Percentiles rank a stretch among this genome's conserved stretches.
These are phyloP conservation scores for Pedetes capensis DNA, from an alignment of 2,113 vertebrate genomes.

Conservation along the genomic window DNA sequence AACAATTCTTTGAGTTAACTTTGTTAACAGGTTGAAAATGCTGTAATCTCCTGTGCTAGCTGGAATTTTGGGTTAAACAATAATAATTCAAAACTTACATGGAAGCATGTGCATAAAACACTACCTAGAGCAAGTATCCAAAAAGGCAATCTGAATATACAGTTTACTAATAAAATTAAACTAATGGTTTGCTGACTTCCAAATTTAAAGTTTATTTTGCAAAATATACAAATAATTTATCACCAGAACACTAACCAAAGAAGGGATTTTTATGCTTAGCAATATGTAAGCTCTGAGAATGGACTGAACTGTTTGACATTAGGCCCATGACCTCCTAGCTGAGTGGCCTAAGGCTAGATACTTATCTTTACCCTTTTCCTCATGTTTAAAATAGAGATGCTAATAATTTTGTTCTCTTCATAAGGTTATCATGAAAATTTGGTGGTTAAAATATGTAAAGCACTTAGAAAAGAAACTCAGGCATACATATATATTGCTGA, in stretches of 20 bases:
- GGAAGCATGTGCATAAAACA: neutral
- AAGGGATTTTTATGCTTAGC: neutral
- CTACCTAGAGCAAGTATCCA: neutral
- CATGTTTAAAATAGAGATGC: neutral
- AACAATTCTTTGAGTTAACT: neutral
- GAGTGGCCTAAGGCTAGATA: neutral
- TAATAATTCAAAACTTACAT: neutral
- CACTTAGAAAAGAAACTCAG: neutral
- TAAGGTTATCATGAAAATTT: neutral
- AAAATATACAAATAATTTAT: neutral
- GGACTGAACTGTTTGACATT: too few species aligned
- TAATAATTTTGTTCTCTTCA: neutral
- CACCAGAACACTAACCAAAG: neutral
- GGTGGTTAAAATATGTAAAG: neutral
- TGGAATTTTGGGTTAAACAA: neutral
- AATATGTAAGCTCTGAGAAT: neutral
- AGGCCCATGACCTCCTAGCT: rapidly evolving
- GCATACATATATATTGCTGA: neutral
- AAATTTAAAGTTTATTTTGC: neutral
- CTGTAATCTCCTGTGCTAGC: neutral
- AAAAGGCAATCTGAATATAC: neutral
- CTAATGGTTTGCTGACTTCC: neutral
- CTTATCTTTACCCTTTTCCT: neutral
- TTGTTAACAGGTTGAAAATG: neutral
- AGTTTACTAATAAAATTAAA: neutral